Evolutionary conservation across 2,113 vertebrate species (phyloP).

Genomic region (Pseudolaguvia tuberculata): DNA sequence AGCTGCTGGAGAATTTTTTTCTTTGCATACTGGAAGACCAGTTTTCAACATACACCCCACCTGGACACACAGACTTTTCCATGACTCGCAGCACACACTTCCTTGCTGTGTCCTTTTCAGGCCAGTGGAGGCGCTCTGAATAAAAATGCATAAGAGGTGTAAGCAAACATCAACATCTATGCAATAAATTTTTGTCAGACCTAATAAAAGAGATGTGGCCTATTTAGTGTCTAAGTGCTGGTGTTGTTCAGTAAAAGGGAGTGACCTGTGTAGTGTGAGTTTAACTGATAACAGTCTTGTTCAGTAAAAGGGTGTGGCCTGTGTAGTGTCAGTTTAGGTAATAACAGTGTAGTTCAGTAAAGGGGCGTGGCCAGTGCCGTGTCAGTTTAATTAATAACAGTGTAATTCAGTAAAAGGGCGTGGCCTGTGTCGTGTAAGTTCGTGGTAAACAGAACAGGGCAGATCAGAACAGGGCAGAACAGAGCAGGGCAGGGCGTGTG

Average conservation of each 20-base stretch:
- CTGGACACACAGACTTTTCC: conserved; percentile 60
- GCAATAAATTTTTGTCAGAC: neutral
- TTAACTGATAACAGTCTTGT: neutral
- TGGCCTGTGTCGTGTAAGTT: neutral
- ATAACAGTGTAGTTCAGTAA: neutral
- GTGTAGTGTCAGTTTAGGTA: neutral
- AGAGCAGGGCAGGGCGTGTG: too few species aligned
- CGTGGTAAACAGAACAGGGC: too few species aligned
- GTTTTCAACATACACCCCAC: conserved; percentile 65
- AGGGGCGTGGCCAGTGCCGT: too few species aligned
- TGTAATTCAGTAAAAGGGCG: too few species aligned
- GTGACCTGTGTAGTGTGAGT: neutral
- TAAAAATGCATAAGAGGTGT: conserved; percentile 11
- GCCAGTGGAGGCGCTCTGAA: conserved; percentile 86
- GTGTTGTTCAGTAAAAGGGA: neutral
- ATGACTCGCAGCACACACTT: conserved; percentile 74
- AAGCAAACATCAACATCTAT: neutral
- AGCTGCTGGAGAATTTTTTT: conserved; percentile 80
- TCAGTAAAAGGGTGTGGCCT: neutral
- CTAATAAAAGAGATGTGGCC: neutral
- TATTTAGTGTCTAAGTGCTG: neutral
- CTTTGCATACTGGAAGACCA: conserved; percentile 72
- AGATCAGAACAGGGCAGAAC: too few species aligned
- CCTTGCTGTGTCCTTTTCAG: conserved; percentile 79
- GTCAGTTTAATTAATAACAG: too few species aligned